Evolutionary conservation across 2,888 invertebrate genomes (phyloP), one percentile per base, ranked within the genome.

Genomic region (Eucera pruinosa): DNA sequence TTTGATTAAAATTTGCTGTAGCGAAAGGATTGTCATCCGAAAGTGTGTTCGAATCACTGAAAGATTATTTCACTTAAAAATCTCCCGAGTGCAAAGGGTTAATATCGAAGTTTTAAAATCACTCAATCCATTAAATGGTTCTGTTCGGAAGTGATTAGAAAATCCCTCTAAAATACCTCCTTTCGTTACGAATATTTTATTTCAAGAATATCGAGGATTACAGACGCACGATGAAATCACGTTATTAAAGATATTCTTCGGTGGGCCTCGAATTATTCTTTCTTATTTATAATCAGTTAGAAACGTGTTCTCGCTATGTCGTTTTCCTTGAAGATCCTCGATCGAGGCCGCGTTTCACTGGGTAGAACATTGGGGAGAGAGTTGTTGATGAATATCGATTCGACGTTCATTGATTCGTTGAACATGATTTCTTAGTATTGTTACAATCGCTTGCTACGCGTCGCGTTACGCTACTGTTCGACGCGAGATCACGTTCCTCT

Each of bases 291-390:
- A 50, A 69, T 62, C 62, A 74, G 80, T 82, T 70, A 68, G 62
- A 85, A 85, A 84, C 86, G 81, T 73, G 80, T 77, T 74, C 67
- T 50, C 30, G 73, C 71, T 73, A 87, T 82, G 85, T 66, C 55
- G 88, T 84, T 89, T 87, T 87, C 88, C 86, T 89, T 88, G 88
- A 80, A 79, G 79, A 79, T 77, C 58, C 64, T 54, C 71, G 57
- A 78, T 77, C 80, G 82, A 86, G 85, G 82, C 76, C 82, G 74
- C 64, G 47, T 77, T 67, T 67, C 70, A 41, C 36, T 33, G 13
- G 48, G 13, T n/a, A 25, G 58, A 39, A 57, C 55, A 55, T 60
- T 45, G 30, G 41, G 36, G 50, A 61, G 60, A 61, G 66, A 69
- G 47, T 50, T 41, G 52, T 11, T 27, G 36, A 33, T 68, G 79